These are phyloP conservation scores for Drosophila mercatorum DNA, from an alignment of 2,888 invertebrate species.

Conservation along the genomic window DNA sequence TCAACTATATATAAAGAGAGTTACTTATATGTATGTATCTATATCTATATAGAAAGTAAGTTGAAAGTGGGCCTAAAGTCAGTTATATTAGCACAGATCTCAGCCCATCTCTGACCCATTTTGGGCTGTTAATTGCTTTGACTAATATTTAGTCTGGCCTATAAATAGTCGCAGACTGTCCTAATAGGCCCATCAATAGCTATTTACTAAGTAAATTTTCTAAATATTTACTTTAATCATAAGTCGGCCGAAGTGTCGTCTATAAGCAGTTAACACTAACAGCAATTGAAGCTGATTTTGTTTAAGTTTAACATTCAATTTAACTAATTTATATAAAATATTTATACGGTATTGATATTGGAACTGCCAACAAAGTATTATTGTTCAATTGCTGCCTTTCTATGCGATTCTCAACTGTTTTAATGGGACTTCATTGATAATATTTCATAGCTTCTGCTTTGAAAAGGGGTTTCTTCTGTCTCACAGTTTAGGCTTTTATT, in stretches of 20 bases:
- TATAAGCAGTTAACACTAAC: neutral
- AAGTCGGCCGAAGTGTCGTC: neutral
- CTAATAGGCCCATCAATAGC: neutral
- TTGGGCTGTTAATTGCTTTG: conserved; percentile 40
- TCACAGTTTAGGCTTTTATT: no score
- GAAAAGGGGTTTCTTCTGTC: no score
- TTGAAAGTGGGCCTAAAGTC: conserved; percentile 55
- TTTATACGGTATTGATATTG: neutral
- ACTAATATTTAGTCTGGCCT: conserved; percentile 35
- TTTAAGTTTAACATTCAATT: neutral
- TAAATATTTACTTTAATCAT: conserved; percentile 1
- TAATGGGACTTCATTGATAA: no score
- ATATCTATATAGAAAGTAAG: conserved; percentile 53
- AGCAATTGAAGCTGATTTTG: neutral
- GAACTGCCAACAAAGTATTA: neutral
- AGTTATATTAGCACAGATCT: neutral
- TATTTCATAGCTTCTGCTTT: no score
- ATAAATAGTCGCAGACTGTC: conserved; percentile 30
- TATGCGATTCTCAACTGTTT: neutral
- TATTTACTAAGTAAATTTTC: conserved; percentile 2
- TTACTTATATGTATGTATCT: neutral
- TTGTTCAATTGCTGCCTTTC: neutral
- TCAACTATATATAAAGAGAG: neutral
- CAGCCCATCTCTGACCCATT: conserved; percentile 29
- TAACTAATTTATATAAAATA: neutral